Evolutionary conservation across 1,140 invertebrate genomes (phyloP).

Genomic region (Heterodera carotae): DNA sequence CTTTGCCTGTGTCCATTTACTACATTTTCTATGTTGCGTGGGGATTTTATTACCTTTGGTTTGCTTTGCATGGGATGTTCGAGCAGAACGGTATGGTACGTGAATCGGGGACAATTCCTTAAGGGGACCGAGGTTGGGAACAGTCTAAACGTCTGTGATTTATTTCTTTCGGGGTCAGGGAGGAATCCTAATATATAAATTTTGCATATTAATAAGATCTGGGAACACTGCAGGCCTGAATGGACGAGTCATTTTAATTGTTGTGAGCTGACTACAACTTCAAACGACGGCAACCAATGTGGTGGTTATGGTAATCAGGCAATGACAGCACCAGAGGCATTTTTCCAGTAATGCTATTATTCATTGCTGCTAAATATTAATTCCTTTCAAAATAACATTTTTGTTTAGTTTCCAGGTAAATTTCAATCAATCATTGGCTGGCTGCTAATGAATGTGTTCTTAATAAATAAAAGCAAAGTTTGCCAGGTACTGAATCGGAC

Average conservation of each 20-base stretch:
- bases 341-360: slow-evolving; percentile 54
- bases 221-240: slow-evolving; percentile 34
- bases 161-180: too few relatives aligned
- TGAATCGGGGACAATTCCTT: too few relatives aligned
- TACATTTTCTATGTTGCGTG: slow-evolving; percentile 68
- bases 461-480: too few relatives aligned
- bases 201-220: slow-evolving; percentile 12
- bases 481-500: slow-evolving; percentile 59
- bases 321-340: slow-evolving; percentile 60
- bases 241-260: slow-evolving; percentile 55
- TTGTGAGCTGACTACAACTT: slow-evolving; percentile 44
- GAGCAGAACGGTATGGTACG: slow-evolving; percentile 42
- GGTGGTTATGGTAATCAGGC: slow-evolving; percentile 46
- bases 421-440: too few relatives aligned
- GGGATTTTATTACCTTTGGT: slow-evolving; percentile 67
- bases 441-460: neutral
- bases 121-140: too few relatives aligned
- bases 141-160: too few relatives aligned
- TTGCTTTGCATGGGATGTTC: slow-evolving; percentile 58
- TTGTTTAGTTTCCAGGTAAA: slow-evolving; percentile 26
- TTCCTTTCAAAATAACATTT: too few relatives aligned
- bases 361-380: too few relatives aligned
- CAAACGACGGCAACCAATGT: slow-evolving; percentile 11
- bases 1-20: slow-evolving; percentile 67
- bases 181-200: too few relatives aligned